Conservation (phyloP, 2,797 vertebrate species). For the Heterohyrax brucei region DNA sequence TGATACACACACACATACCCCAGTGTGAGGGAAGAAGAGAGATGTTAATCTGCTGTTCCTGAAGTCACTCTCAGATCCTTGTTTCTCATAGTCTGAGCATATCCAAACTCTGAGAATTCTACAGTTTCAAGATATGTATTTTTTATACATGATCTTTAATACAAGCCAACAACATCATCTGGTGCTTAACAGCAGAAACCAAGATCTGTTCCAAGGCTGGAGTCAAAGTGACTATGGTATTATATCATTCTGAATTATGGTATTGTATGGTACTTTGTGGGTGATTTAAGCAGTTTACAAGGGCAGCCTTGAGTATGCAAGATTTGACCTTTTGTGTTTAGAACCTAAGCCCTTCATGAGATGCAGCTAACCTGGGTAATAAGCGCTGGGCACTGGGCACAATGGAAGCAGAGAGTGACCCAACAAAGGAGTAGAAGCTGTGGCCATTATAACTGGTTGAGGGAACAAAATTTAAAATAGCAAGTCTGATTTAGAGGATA, state of each 20-base stretch:
- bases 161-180: conserved; percentile 53
- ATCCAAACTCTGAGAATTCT: conserved; percentile 26
- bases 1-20: too few species aligned
- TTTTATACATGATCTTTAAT: not conserved
- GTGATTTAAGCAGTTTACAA: not conserved
- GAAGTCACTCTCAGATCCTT: not conserved
- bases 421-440: not conserved
- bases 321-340: not conserved
- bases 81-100: not conserved
- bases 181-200: not conserved
- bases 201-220: not conserved
- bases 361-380: not conserved
- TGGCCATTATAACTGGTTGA: not conserved
- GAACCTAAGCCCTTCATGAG: not conserved
- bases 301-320: not conserved
- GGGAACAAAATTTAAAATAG: not conserved
- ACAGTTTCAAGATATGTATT: not conserved
- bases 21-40: not conserved
- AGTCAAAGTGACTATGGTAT: not conserved
- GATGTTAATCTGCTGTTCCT: not conserved
- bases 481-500: not conserved
- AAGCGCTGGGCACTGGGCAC: not conserved
- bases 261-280: not conserved
- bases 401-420: not conserved
- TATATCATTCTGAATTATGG: not conserved